Base-by-base conservation (phyloP, 2,888 invertebrate species). In the Dexiosoma caninum region DNA sequence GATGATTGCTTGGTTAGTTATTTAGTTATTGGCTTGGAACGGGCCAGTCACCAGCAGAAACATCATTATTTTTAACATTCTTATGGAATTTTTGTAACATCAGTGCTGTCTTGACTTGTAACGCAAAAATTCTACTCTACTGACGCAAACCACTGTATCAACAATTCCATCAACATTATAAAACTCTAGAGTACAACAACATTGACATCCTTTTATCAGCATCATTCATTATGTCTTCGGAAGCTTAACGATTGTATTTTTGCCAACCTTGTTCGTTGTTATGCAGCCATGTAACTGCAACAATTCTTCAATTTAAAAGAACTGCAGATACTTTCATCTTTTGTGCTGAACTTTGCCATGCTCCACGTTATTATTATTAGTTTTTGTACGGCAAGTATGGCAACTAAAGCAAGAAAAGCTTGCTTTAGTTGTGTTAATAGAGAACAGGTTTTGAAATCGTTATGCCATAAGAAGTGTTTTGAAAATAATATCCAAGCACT, bases 131-230 rank as follows among this genome's bases (percentile, higher is more conserved):
- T 55, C 30, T 67, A 21, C 51, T 59, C 40, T 53, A 14, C 5
- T 51, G 3, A 16, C 23, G n/a, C 57, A 69, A n/a, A 14, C 16
- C 9, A 53, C 40, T 44, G 10, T 53, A 16, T 8, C 21, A 59
- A 59, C 37, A 60, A 49, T 37, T 35, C 6, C 16, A 57, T 42
- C 37, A 49, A 37, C 23, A 55, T 67, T 40, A 62, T 46, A n/a
- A n/a, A n/a, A 16, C 57, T 49, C 42, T 19, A 51, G 30, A 51
- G 42, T 42, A 30, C 59, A 69, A 78, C 57, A 72, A 51, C 49
- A 77, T 77, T 81, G 77, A 72, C 81, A 81, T 67, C 55, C n/a
- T n/a, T 81, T 76, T 67, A 76, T 81, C 80, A 76, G 71, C 66
- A 76, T 71, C 62, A 81, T 77, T 71, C 62, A 81, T 77, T 81